Conservation (phyloP, 2,888 invertebrate species). For the Podabrus alpinus region DNA sequence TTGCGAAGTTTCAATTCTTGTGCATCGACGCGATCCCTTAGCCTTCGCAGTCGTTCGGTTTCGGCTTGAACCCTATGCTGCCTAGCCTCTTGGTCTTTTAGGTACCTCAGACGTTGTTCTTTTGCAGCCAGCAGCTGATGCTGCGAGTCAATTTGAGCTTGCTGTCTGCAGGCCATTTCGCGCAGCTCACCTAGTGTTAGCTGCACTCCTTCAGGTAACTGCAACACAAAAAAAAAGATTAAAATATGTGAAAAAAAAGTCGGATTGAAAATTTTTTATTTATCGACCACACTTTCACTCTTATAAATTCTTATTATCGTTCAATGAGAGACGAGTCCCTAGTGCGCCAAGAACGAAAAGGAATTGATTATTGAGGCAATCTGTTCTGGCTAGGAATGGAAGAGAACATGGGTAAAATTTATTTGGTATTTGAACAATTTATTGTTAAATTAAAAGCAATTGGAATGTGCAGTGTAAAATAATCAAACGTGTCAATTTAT, state of each 20-base stretch:
- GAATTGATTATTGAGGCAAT: constrained; percentile 14
- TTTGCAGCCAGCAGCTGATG: constrained; percentile 89
- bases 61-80: constrained; percentile 80
- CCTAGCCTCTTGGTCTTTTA: constrained; percentile 89
- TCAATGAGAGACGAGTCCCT: background rate
- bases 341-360: background rate
- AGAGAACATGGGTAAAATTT: constrained; percentile 3
- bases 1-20: constrained; percentile 93
- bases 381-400: constrained; percentile 7
- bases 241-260: background rate
- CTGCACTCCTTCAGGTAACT: constrained; percentile 91
- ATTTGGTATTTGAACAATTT: background rate
- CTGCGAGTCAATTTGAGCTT: constrained; percentile 96
- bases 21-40: constrained; percentile 90
- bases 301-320: background rate
- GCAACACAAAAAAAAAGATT: constrained; percentile 50
- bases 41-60: constrained; percentile 82
- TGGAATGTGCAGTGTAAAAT: background rate
- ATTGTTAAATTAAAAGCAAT: background rate
- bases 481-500: background rate
- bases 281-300: background rate
- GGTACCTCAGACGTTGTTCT: constrained; percentile 90
- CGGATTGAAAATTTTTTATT: background rate
- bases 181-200: constrained; percentile 94
- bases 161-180: constrained; percentile 97